These are phyloP conservation scores for Drosophila neutralis DNA, from an alignment of 2,888 invertebrate species.

Conservation along the genomic window DNA sequence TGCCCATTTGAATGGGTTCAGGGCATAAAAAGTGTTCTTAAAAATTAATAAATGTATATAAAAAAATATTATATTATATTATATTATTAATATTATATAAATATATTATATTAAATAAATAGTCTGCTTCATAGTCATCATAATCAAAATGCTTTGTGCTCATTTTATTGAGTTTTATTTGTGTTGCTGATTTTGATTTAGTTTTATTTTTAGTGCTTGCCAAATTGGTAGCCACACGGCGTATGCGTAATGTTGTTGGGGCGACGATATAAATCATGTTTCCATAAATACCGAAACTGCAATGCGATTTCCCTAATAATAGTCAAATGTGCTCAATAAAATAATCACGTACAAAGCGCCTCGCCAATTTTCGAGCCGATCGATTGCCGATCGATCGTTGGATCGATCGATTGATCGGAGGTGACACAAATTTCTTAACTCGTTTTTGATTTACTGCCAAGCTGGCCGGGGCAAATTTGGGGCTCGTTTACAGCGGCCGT, in stretches of 20 bases:
- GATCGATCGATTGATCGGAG: constrained; percentile 32
- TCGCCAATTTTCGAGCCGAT: constrained; percentile 49
- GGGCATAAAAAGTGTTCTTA: background rate
- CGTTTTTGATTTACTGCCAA: constrained; percentile 80
- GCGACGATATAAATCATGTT: constrained; percentile 80
- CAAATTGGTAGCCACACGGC: constrained; percentile 63
- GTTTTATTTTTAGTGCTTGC: constrained; percentile 25
- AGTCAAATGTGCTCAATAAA: constrained; percentile 83
- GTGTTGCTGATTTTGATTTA: constrained; percentile 42
- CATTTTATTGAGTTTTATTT: constrained; percentile 26
- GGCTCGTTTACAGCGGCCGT: constrained; percentile 27
- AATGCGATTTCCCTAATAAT: constrained; percentile 82
- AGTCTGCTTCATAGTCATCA: background rate
- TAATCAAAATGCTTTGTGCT: background rate
- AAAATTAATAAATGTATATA: background rate
- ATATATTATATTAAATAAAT: background rate
- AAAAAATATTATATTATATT: background rate
- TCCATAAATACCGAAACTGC: constrained; percentile 71
- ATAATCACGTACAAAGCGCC: constrained; percentile 73
- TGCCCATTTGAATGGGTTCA: background rate
- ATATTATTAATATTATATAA: too few species aligned
- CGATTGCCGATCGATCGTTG: constrained; percentile 30
- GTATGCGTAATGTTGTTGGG: constrained; percentile 66
- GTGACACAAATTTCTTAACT: constrained; percentile 81
- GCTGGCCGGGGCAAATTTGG: constrained; percentile 44